Percentiles rank a stretch among this genome's conserved stretches.
phyloP scores from a whole-genome alignment of 2,113 vertebrate genomes.

The Danionella cerebrum region DNA sequence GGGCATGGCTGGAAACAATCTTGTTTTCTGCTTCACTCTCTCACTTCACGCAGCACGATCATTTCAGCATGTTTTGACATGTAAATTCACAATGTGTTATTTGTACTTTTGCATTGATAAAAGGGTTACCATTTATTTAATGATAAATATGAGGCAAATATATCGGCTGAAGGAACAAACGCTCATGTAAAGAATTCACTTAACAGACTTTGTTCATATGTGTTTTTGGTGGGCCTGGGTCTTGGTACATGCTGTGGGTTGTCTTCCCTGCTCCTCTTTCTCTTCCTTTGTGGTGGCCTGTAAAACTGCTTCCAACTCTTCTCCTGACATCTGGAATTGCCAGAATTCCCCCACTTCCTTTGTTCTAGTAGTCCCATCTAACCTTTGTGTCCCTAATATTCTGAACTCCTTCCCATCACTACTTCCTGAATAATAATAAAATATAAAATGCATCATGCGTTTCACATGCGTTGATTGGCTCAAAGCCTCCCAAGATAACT shows the following conservation, averaged over 20 bases:
- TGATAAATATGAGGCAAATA: too few species aligned
- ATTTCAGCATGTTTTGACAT: not conserved
- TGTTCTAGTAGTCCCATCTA: constrained; percentile 48
- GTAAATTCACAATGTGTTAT: not conserved
- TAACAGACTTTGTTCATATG: constrained; percentile 27
- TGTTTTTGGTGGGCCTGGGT: not conserved
- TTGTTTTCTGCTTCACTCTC: too few species aligned
- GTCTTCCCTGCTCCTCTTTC: constrained; percentile 66
- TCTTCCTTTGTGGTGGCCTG: constrained; percentile 73
- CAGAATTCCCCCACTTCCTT: constrained; percentile 20
- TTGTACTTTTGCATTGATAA: too few species aligned
- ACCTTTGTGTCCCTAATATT: constrained; percentile 35
- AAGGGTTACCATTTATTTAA: too few species aligned
- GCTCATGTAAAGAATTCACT: too few species aligned
- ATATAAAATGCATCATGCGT: constrained; percentile 53
- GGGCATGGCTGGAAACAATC: too few species aligned
- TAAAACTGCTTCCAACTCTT: constrained; percentile 40
- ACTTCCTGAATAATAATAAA: constrained; percentile 23
- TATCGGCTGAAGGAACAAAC: too few species aligned
- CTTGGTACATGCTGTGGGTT: constrained; percentile 34
- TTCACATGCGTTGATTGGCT: constrained; percentile 88
- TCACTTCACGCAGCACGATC: not conserved
- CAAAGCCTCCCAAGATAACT: too few species aligned
- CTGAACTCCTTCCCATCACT: constrained; percentile 43
- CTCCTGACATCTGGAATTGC: constrained; percentile 44